Percentiles rank a stretch among this genome's conserved stretches.
Evolutionary conservation across 2,888 invertebrate genomes (phyloP).

Genomic region (Therioaphis trifolii): DNA sequence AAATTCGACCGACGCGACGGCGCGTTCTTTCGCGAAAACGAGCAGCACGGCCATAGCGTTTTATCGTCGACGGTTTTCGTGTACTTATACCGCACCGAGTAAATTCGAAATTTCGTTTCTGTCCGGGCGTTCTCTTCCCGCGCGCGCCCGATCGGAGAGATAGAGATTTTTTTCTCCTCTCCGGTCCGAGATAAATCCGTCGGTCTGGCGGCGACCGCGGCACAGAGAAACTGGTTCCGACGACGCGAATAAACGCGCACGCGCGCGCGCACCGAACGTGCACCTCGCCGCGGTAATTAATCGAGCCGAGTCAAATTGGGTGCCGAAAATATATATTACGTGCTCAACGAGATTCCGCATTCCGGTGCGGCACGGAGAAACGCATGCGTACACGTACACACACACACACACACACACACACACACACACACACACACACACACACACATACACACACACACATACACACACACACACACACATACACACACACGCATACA

Average conservation of each 20-base stretch:
- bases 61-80: conserved; percentile 28
- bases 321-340: conserved; percentile 50
- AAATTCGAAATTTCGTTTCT: neutral
- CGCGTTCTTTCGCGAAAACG: neutral
- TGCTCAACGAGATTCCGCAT: conserved; percentile 50
- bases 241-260: conserved; percentile 30
- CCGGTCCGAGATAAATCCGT: conserved; percentile 26
- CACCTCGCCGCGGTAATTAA: conserved; percentile 24
- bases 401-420: neutral
- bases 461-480: no score
- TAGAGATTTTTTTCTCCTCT: neutral
- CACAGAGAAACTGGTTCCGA: conserved; percentile 42
- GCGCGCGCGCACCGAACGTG: neutral
- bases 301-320: conserved; percentile 44
- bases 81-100: neutral
- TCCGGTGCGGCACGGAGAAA: neutral
- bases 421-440: no score
- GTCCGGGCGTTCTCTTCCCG: neutral
- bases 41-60: no score
- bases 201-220: neutral
- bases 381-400: neutral
- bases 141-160: neutral
- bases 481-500: no score
- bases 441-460: no score
- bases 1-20: neutral